phyloP scores from a whole-genome alignment of 2,797 vertebrate species.

The Enteromius treurensis region DNA sequence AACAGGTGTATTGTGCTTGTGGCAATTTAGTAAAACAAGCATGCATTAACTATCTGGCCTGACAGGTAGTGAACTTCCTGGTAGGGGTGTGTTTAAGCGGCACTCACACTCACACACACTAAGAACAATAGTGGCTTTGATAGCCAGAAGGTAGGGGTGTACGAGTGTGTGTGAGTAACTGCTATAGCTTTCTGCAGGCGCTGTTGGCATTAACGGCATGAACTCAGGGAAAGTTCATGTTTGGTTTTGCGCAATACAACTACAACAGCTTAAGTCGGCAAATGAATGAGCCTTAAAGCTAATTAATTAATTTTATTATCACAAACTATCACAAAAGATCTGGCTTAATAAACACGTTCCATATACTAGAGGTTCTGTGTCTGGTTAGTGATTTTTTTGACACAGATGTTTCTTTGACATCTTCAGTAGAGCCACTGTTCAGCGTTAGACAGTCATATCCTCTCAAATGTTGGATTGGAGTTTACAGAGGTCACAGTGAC shows the following conservation, averaged over 20 bases:
- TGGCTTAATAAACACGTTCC: not conserved
- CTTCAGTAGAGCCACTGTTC: not conserved
- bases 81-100: conserved; percentile 48
- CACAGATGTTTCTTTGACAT: conserved; percentile 1
- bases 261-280: no score
- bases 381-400: not conserved
- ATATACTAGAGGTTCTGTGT: not conserved
- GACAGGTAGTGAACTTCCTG: conserved; percentile 39
- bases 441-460: not conserved
- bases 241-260: conserved; percentile 36
- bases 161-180: conserved; percentile 27
- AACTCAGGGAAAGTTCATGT: conserved; percentile 42
- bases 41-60: conserved; percentile 13
- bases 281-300: not conserved
- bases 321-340: not conserved
- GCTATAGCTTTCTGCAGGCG: not conserved
- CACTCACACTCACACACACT: not conserved
- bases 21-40: conserved; percentile 10
- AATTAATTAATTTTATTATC: not conserved
- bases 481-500: conserved; percentile 17
- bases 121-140: conserved; percentile 55
- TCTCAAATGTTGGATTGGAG: conserved; percentile 2
- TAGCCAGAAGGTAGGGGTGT: conserved; percentile 34
- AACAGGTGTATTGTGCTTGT: conserved; percentile 30
- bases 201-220: conserved; percentile 8